Conservation (phyloP, 2,797 vertebrate species). For the Galaxias olidus region DNA sequence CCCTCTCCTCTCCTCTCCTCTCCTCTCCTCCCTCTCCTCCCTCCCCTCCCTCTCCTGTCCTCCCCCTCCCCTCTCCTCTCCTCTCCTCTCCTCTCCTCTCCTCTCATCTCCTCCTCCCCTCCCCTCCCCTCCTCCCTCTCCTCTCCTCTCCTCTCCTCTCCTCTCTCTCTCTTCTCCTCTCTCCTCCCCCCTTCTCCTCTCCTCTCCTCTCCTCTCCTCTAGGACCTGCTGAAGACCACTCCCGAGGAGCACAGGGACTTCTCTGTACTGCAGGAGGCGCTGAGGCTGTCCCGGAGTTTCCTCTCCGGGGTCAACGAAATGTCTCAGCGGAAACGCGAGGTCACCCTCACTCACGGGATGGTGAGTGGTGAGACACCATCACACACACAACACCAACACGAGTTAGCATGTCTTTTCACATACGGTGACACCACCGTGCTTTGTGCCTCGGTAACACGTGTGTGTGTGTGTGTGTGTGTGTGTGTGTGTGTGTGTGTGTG, state of each 20-base stretch:
- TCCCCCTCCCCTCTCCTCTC: no score
- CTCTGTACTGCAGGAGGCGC: conserved; percentile 62
- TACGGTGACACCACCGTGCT: background rate
- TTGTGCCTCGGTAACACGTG: background rate
- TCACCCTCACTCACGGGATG: conserved; percentile 72
- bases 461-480: conserved; percentile 6
- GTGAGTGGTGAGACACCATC: no score
- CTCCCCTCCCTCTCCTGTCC: background rate
- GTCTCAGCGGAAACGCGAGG: conserved; percentile 67
- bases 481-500: background rate
- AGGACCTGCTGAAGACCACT: conserved; percentile 76
- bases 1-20: background rate
- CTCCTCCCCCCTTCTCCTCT: no score
- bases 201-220: no score
- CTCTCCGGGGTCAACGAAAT: conserved; percentile 77
- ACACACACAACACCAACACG: background rate
- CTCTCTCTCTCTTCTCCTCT: no score
- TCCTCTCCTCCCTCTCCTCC: background rate
- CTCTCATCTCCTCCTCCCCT: no score
- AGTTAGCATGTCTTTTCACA: background rate
- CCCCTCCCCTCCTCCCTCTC: no score
- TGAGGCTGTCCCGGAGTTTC: conserved; percentile 76
- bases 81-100: background rate
- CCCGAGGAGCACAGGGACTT: conserved; percentile 65
- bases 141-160: no score